Evolutionary conservation across 2,113 vertebrate species (phyloP).

Genomic region (Corapipo altera): DNA sequence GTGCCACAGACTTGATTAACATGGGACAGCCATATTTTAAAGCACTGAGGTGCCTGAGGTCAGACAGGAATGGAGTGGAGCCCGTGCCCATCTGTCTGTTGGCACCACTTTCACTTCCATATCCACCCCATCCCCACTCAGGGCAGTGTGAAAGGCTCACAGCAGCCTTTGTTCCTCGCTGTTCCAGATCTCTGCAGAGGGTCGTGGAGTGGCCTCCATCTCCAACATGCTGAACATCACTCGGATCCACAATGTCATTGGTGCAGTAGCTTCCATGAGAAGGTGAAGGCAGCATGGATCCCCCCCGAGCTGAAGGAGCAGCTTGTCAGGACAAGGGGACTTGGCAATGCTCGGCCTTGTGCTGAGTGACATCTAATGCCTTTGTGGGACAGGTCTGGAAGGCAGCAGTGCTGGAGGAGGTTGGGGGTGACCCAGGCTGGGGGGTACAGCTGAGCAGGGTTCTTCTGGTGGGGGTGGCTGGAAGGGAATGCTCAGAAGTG

Average conservation of each 20-base stretch:
- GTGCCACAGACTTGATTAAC: not conserved
- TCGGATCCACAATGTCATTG: constrained; percentile 82
- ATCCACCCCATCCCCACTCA: rapidly evolving
- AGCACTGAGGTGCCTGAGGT: not conserved
- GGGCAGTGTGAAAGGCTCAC: rapidly evolving
- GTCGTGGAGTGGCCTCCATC: constrained; percentile 83
- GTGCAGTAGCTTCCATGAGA: constrained; percentile 81
- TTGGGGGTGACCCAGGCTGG: not conserved
- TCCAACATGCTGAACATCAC: constrained; percentile 85
- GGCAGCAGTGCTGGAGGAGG: not conserved
- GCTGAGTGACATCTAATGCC: not conserved
- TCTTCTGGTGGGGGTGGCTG: not conserved
- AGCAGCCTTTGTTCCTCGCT: not conserved
- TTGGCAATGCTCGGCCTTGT: not conserved
- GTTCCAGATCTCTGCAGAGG: constrained; percentile 81
- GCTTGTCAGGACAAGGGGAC: not conserved
- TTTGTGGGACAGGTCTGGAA: not conserved
- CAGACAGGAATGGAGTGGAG: not conserved
- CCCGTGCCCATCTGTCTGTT: rapidly evolving
- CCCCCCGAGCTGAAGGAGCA: not conserved
- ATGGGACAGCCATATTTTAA: not conserved
- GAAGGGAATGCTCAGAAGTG: not conserved
- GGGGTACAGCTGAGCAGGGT: not conserved
- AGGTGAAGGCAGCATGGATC: constrained; percentile 68
- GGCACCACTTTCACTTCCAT: not conserved